Base-by-base conservation (phyloP, 2,888 invertebrate genomes). In the Antheraea yamamai region DNA sequence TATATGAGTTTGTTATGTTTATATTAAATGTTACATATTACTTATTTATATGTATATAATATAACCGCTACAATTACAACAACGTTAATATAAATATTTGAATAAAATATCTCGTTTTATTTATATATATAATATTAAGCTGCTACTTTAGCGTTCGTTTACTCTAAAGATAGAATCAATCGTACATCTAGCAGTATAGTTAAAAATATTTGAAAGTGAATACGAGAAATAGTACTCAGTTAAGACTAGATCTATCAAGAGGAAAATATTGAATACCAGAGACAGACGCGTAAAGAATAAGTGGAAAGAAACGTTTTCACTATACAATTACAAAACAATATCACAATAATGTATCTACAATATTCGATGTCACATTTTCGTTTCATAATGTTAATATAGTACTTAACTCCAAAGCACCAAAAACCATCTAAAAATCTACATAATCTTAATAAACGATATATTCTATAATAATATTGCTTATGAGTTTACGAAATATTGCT, bases 1-100 rank as follows among this genome's bases (percentile, higher is more conserved):
- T 47, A 47, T 47, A 47, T 47, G 12, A 47, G 47, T 47, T 47
- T 10, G 47, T 47, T 47, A 12, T 47, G 12, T 47, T 47, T 47
- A 47, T 47, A 47, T 47, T 47, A 47, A 47, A 47, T 7, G 47
- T 84, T 85, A 87, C 79, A 85, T 81, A 76, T 75, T 77, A 81
- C 83, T 88, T 89, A 89, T 78, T 79, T 85, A 80, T 89, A 66
- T 66, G 30, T 66, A 30, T 66, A 66, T 66, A 66, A 30, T 30
- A 89, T 84, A 88, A 84, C 82, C 77, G 84, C 92, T 92, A 93
- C 90, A 90, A 90, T 89, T 88, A 89, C 83, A 87, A 89, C 93
- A 93, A 91, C 91, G 88, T 89, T 92, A 92, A 87, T 94, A 93
- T 94, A 93, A 91, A 93, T 92, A 91, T 93, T 92, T 87, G 92